Base-by-base conservation (phyloP, 2,797 vertebrate genomes). In the Knipowitschia caucasica region DNA sequence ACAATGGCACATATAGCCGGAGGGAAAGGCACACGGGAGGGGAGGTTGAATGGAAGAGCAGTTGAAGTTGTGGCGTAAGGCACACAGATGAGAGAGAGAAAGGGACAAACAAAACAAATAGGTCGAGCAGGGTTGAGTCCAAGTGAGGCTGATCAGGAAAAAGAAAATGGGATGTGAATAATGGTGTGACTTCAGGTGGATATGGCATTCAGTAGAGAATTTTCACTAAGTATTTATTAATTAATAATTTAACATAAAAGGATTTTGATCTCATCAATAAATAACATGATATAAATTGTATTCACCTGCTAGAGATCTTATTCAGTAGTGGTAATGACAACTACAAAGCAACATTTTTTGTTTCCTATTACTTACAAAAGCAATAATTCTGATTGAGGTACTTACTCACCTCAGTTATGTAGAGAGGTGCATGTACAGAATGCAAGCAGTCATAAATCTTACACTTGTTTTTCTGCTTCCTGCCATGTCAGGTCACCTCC, bases 1-100 rank as follows among this genome's bases (percentile, higher is more conserved):
- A 86, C 76, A 80, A 82, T 69, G 65, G 66, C 55, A 52, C 61
- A 70, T 52, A 67, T 64, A 69, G 68, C 77, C 80, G 26, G 51
- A 69, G 78, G 75, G 76, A 63, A 47, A 68, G 49, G 64, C 55
- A 50, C 0, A 50, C 47, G 26, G 25, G 47, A 50, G 53, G 31
- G 35, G 55, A 7, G 59, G 2, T 50, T 20, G 39, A 12, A 33
- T 11, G 52, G 25, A 25, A 24, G 24, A 2, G 50, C 4, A 46
- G 69, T 39, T 57, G 50, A 34, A 66, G 64, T 59, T 67, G 62
- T 65, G 67, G 68, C 71, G 49, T 66, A 68, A 58, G 78, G 75
- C 50, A 34, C 56, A 21, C 2, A 15, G 42, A 6, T 24, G 42
- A 30, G 42, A 53, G 43, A 57, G 34, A 34, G 51, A 35, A 66